phyloP scores from a whole-genome alignment of 92 coral and sea anemone genomes.

The Montipora capitata region DNA sequence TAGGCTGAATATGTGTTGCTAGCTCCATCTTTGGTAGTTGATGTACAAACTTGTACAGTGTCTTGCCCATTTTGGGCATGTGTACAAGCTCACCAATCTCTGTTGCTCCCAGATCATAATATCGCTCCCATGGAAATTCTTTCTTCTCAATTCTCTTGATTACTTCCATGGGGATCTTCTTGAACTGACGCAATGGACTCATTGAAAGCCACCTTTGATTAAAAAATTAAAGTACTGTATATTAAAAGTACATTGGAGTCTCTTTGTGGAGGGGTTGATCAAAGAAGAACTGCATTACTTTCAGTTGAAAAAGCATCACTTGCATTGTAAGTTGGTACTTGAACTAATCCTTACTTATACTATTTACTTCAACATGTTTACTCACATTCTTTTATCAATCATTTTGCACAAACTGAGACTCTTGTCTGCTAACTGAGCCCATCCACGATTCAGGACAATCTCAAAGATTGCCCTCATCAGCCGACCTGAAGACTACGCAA shows the following conservation, averaged over 20 bases:
- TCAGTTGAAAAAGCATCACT: too few relatives aligned
- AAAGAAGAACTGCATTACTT: not conserved
- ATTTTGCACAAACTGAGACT: constrained; percentile 93
- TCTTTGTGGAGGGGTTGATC: too few relatives aligned
- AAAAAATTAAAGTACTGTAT: not conserved
- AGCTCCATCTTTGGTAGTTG: constrained; percentile 99
- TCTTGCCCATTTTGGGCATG: constrained; percentile 99
- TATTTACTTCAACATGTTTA: not conserved
- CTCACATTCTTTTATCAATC: constrained; percentile 98
- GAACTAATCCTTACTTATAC: too few relatives aligned
- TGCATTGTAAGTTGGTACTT: too few relatives aligned
- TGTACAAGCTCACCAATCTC: constrained; percentile 99
- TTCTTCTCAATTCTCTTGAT: constrained; percentile 99
- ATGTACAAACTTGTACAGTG: constrained; percentile 97
- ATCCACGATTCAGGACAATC: constrained; percentile 97
- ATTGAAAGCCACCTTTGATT: constrained; percentile 96
- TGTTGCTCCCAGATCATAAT: constrained; percentile 97
- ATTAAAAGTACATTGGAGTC: too few relatives aligned
- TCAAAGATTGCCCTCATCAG: constrained; percentile 97
- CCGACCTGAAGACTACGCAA: constrained; percentile 92
- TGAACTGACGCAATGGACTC: constrained; percentile 98
- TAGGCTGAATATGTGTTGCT: constrained; percentile 99
- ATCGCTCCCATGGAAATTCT: constrained; percentile 99
- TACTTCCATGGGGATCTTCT: constrained; percentile 97
- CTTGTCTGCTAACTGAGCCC: constrained; percentile 99